A percentile compares a stretch with the other conserved stretches of the same genome.
Evolutionary conservation across 2,113 vertebrate genomes (phyloP).

Genomic region (Anolis carolinensis): DNA sequence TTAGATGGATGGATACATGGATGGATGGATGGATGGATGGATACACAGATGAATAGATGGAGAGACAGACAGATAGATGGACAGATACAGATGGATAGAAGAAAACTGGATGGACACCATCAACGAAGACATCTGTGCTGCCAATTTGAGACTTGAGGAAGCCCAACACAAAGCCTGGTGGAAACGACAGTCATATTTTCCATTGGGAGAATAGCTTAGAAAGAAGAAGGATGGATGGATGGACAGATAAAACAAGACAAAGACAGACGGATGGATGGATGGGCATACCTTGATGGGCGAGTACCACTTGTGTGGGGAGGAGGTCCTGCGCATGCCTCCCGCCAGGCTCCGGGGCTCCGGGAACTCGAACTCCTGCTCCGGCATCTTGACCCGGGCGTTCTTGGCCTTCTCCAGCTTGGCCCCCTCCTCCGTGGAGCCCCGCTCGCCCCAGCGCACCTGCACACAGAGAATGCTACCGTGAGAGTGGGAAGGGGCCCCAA

Average conservation of each 20-base stretch:
- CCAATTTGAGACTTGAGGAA: no score
- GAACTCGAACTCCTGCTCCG: conserved; percentile 88
- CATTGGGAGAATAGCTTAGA: no score
- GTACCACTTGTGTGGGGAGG: conserved; percentile 89
- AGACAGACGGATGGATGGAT: no score
- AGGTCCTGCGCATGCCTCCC: conserved; percentile 81
- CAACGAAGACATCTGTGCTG: no score
- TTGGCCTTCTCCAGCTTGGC: conserved; percentile 97
- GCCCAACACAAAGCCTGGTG: no score
- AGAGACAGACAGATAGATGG: no score
- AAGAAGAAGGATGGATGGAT: no score
- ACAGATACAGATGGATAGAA: no score
- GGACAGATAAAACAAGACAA: no score
- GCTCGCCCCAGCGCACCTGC: conserved; percentile 98
- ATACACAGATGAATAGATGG: no score
- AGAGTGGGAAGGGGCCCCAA: not conserved
- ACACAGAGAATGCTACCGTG: not conserved
- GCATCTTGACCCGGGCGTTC: conserved; percentile 96
- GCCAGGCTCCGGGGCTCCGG: conserved; percentile 83
- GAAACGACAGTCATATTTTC: no score
- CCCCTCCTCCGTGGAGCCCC: conserved; percentile 95
- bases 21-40: not conserved
- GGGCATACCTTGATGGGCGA: conserved; percentile 95
- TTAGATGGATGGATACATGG: not conserved
- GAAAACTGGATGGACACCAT: no score